These are phyloP conservation scores for Morpho helenor DNA, from an alignment of 2,888 invertebrate genomes.

Conservation along the genomic window DNA sequence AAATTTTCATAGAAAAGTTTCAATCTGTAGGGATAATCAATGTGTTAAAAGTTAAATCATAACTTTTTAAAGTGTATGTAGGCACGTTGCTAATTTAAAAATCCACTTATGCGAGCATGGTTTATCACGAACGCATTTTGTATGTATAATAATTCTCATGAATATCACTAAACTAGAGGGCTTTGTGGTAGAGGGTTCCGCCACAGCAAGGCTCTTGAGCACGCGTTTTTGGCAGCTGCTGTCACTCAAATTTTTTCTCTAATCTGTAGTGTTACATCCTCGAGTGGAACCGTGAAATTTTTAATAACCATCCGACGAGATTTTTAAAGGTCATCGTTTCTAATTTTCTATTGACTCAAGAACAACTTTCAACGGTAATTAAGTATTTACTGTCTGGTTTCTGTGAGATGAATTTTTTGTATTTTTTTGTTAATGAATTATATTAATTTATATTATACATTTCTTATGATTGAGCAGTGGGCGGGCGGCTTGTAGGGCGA, in stretches of 20 bases:
- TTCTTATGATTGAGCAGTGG: conserved; percentile 39
- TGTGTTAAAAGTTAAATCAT: too few relatives aligned
- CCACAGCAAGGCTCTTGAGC: conserved; percentile 42
- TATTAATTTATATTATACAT: conserved; percentile 1
- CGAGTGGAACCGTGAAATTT: conserved; percentile 28
- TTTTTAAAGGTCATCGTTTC: conserved; percentile 19
- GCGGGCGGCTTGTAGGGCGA: conserved; percentile 71
- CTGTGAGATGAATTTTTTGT: neutral
- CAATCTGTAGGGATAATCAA: too few relatives aligned
- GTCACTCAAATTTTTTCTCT: conserved; percentile 24
- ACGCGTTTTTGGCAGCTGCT: conserved; percentile 43
- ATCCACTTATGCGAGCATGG: conserved; percentile 3
- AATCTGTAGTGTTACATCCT: conserved; percentile 25
- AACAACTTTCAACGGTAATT: conserved; percentile 18
- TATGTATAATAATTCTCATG: conserved; percentile 30
- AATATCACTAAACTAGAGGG: conserved; percentile 25
- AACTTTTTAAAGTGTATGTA: too few relatives aligned
- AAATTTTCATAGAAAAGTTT: too few relatives aligned
- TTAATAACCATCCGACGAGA: conserved; percentile 21
- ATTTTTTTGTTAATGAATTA: conserved; percentile 1
- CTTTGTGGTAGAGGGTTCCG: conserved; percentile 32
- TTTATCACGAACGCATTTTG: conserved; percentile 8
- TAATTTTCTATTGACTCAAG: conserved; percentile 22
- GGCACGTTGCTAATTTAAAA: neutral
- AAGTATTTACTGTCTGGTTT: conserved; percentile 11